Evolutionary conservation across 2,113 vertebrate genomes (phyloP), one percentile per base, ranked within the genome.

Genomic region (Nycticryphes semicollaris): DNA sequence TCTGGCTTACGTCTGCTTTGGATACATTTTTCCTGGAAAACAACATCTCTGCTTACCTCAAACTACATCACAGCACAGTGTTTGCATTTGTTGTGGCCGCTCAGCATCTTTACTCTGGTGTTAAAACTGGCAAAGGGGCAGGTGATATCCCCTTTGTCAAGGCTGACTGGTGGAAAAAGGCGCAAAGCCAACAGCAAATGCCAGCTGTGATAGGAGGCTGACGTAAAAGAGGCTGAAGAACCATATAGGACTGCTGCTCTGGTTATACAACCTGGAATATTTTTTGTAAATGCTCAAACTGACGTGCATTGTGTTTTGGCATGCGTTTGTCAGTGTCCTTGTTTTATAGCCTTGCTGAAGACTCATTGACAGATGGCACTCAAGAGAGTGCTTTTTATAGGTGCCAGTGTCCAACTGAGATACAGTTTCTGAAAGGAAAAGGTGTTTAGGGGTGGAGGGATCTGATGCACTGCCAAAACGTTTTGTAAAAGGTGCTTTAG

Each of bases 381-480:
- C 92, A 91, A 88, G 87, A 95, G 91, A 80, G 85, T 79, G 91
- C 96, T 97, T 98, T 98, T 98, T 97, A 97, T 94, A 97, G 97
- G 81, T 91, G 77, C 73, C 84, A 66, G 85, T 72, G 90, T 95
- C 96, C 89, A 6, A 94, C 48, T 84, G 94, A 45, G 28, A 91
- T 91, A 75, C 22, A 86, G 83, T 94, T 97, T 96, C 86, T 88
- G 91, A 96, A 97, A 97, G 81, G 39, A 94, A 94, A 97, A 93
- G 94, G 84, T 94, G 93, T 87, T 94, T 96, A 93, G 88, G 81
- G 87, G 72, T 86, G 93, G 95, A 97, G 95, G 72, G 59, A 92
- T 97, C 86, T 97, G 66, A 87, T 27, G 30, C 62, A 70, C 84
- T 95, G 90, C 86, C 86, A 84, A 93, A 96, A 20, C 48, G 33